Conservation (phyloP, 2,797 vertebrate species). For the Kryptolebias ocellatus region DNA sequence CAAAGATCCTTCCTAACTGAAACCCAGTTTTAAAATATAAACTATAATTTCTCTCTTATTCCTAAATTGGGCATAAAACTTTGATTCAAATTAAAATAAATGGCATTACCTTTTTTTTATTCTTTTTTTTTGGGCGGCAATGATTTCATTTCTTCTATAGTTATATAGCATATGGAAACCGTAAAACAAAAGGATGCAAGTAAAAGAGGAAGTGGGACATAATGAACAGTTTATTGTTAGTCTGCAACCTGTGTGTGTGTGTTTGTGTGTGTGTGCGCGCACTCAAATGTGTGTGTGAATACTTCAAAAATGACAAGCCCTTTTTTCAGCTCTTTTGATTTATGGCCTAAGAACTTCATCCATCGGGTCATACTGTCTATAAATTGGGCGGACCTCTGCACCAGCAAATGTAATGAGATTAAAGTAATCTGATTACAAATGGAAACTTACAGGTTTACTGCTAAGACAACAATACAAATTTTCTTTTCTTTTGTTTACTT, state of each 20-base stretch:
- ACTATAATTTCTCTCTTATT: too few species aligned
- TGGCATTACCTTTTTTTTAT: not conserved
- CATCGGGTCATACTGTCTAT: conserved; percentile 10
- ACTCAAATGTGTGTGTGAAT: not conserved
- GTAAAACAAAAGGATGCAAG: conserved; percentile 36
- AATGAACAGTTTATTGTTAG: not conserved
- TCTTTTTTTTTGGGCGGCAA: too few species aligned
- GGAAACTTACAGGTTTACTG: conserved; percentile 21
- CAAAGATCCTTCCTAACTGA: too few species aligned
- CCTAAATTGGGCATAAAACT: too few species aligned
- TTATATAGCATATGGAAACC: too few species aligned
- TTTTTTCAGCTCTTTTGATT: conserved; percentile 22
- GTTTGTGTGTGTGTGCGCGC: not conserved
- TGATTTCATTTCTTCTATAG: too few species aligned
- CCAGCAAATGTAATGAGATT: conserved; percentile 41
- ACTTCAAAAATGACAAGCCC: conserved; percentile 1
- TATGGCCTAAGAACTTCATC: conserved; percentile 24
- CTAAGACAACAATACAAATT: conserved; percentile 20
- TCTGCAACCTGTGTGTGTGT: not conserved
- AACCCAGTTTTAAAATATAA: too few species aligned
- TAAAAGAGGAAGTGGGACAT: conserved; percentile 39
- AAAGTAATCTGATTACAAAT: conserved; percentile 65
- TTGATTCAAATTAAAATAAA: too few species aligned
- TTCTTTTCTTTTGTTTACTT: conserved; percentile 6
- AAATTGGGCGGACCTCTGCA: conserved; percentile 12